Conservation (phyloP, 2,888 invertebrate species). For the Malthinus seriepunctatus region DNA sequence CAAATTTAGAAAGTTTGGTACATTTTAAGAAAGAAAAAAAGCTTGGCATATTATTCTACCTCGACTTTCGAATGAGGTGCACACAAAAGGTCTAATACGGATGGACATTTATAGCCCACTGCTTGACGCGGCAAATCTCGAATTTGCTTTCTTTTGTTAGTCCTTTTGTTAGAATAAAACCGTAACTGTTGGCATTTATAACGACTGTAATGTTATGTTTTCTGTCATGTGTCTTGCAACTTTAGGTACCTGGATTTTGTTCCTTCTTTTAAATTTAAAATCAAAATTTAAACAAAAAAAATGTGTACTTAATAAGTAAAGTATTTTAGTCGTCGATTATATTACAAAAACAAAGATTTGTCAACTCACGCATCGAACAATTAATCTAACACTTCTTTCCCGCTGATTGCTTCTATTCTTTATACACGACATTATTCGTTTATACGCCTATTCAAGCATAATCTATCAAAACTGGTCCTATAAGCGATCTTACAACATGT, state of each 20-base stretch:
- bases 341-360: conserved; percentile 14
- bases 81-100: conserved; percentile 44
- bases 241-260: conserved; percentile 24
- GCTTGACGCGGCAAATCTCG: conserved; percentile 51
- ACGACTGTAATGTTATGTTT: conserved; percentile 48
- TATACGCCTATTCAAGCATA: conserved; percentile 36
- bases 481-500: conserved; percentile 24
- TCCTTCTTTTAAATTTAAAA: not conserved
- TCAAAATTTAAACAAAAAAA: no score
- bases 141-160: conserved; percentile 50
- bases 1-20: conserved; percentile 10
- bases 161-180: conserved; percentile 46
- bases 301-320: no score
- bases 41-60: conserved; percentile 13
- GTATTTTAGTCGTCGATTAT: conserved; percentile 3
- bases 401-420: conserved; percentile 32
- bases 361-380: conserved; percentile 32
- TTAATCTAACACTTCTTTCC: conserved; percentile 35
- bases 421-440: conserved; percentile 32
- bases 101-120: conserved; percentile 49
- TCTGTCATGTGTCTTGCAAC: conserved; percentile 41
- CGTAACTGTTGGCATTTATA: conserved; percentile 50
- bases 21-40: conserved; percentile 3
- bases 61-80: conserved; percentile 28
- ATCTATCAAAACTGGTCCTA: conserved; percentile 27